Conservation (phyloP, 2,113 vertebrate species). For the Triplophysa siluroides region DNA sequence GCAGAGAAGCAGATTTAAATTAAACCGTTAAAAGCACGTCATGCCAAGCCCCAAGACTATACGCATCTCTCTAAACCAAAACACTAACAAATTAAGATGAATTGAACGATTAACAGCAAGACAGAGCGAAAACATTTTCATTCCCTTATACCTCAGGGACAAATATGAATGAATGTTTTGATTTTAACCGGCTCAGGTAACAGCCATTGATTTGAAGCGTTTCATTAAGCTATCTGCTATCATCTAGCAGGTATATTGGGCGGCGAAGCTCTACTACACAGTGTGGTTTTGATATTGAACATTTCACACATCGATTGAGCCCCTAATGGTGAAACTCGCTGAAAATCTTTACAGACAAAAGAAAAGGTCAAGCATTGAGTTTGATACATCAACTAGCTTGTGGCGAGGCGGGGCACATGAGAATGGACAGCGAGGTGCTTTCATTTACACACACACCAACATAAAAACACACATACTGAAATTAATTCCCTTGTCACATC, state of each 20-base stretch:
- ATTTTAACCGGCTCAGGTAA: conserved; percentile 34
- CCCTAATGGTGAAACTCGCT: neutral
- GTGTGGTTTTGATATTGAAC: neutral
- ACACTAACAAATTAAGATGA: conserved; percentile 34
- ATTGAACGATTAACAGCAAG: conserved; percentile 20
- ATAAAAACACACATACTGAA: conserved; percentile 41
- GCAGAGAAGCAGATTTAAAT: neutral
- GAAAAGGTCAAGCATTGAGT: conserved; percentile 11
- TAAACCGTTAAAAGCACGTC: neutral
- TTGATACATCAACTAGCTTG: neutral
- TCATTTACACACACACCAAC: neutral
- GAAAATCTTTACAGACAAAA: conserved; percentile 40
- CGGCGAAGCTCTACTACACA: neutral
- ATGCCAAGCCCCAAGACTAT: neutral
- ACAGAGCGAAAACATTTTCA: conserved; percentile 9
- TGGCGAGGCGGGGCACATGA: neutral
- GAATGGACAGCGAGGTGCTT: neutral
- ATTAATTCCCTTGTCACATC: conserved; percentile 46
- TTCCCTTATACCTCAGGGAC: conserved; percentile 16
- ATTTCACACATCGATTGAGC: conserved; percentile 29
- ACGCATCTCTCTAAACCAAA: conserved; percentile 15
- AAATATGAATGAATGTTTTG: conserved; percentile 34
- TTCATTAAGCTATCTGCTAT: conserved; percentile 28
- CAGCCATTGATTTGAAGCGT: conserved; percentile 33
- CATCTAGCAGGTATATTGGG: conserved; percentile 14